These are phyloP conservation scores for Castor canadensis DNA, from an alignment of 2,113 vertebrate genomes.

Conservation along the genomic window DNA sequence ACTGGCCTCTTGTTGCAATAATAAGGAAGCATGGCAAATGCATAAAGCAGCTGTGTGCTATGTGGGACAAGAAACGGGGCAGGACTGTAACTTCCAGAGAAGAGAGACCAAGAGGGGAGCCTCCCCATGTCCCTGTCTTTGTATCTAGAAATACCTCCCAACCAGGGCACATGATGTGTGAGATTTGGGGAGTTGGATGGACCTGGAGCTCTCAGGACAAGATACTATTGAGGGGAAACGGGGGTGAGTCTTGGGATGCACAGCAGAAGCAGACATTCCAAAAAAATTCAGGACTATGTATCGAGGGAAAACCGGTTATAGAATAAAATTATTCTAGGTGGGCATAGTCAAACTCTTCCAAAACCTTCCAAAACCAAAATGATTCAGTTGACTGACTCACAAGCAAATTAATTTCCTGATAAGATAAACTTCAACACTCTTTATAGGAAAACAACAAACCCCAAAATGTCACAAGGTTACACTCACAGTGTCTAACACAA, in stretches of 20 bases:
- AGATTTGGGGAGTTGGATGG: neutral
- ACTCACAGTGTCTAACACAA: neutral
- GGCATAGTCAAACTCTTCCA: neutral
- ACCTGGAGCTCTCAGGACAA: no score
- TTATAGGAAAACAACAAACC: neutral
- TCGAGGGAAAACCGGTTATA: neutral
- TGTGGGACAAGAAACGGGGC: neutral
- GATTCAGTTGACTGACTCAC: neutral
- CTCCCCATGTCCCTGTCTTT: no score
- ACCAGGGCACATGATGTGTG: rapidly evolving
- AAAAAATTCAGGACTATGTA: neutral
- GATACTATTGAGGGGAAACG: neutral
- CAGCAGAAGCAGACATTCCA: neutral
- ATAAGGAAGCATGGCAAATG: neutral
- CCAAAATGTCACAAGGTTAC: neutral
- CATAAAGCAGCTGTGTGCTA: no score
- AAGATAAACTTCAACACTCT: neutral
- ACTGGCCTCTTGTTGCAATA: neutral
- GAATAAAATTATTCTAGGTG: neutral
- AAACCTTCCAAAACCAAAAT: no score
- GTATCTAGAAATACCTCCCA: neutral
- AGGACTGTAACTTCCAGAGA: neutral
- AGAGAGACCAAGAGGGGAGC: neutral
- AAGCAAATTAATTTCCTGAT: neutral
- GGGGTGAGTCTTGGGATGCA: no score